Evolutionary conservation across 2,113 vertebrate genomes (phyloP), one percentile per base, ranked within the genome.

Genomic region (Oryzias curvinotus): DNA sequence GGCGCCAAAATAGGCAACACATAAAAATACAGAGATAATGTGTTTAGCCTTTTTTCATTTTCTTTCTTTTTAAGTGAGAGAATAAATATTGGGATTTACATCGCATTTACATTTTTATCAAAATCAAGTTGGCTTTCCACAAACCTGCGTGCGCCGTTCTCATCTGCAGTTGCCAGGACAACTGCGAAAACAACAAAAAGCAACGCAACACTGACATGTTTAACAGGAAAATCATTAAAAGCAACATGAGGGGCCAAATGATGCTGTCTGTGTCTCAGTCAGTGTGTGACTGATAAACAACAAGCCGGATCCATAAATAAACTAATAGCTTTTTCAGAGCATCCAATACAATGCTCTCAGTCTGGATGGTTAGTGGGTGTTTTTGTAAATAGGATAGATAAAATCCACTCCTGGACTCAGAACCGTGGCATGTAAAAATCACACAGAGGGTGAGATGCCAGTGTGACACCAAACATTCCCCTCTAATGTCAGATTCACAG

Each of bases 31-130:
- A 82, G 73, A 89, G 85, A 90, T 90, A 88, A 88, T 85, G 82
- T 82, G 75, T 90, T 90, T 83, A 87, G 85, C 62, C 65, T 65
- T 84, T 86, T 82, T 86, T 86, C 85, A 88, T 87, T 86, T 87
- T 75, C 80, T 63, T 36, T 82, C 84, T 74, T 79, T 89, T 87
- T 82, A 90, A 90, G 85, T 86, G 85, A 85, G 88, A 84, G 80
- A 91, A 89, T 88, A 88, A 86, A 89, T 81, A 88, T 86, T 88
- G 65, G 83, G 87, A 91, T 90, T 91, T 86, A 91, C 87, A 91
- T 90, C 74, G 77, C 75, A 90, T 91, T 91, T 88, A 85, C 84
- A 89, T 88, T 87, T 89, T 85, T 87, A 88, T 89, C 86, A 79
- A 83, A 90, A 87, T 84, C 85, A 89, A 89, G 85, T 88, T 86